Percentiles rank a stretch among this genome's conserved stretches.
phyloP scores from a whole-genome alignment of 2,797 vertebrate genomes.

The Manis javanica region DNA sequence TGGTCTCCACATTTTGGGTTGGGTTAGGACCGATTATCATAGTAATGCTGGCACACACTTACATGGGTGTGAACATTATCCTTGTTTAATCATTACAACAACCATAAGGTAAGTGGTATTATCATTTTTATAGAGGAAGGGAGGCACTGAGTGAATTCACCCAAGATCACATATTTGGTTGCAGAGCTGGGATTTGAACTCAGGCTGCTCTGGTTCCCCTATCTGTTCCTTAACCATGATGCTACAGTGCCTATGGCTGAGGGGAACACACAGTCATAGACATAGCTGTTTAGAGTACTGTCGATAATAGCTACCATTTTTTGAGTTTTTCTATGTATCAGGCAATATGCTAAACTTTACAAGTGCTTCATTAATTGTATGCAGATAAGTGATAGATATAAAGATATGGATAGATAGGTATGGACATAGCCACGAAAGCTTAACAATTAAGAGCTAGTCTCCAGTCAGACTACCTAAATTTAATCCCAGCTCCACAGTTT shows the following conservation, averaged over 20 bases:
- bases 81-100: not conserved
- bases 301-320: not conserved
- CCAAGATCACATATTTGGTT: not conserved
- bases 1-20: not conserved
- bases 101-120: not conserved
- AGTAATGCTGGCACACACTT: not conserved
- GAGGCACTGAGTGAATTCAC: not conserved
- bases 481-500: not conserved
- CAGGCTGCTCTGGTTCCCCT: not conserved
- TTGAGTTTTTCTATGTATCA: not conserved
- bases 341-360: not conserved
- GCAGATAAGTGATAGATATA: not conserved
- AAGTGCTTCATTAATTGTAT: not conserved
- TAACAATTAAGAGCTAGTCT: not conserved
- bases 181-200: not conserved
- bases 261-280: not conserved
- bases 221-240: not conserved
- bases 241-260: not conserved
- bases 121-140: not conserved
- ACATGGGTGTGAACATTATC: not conserved
- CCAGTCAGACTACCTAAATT: not conserved
- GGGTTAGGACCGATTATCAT: not conserved
- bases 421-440: not conserved
- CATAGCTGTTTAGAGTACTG: not conserved
- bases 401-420: not conserved